A percentile compares a stretch with the other conserved stretches of the same genome.
These are phyloP conservation scores for Carapus acus DNA, from an alignment of 2,797 vertebrate species.

Conservation along the genomic window DNA sequence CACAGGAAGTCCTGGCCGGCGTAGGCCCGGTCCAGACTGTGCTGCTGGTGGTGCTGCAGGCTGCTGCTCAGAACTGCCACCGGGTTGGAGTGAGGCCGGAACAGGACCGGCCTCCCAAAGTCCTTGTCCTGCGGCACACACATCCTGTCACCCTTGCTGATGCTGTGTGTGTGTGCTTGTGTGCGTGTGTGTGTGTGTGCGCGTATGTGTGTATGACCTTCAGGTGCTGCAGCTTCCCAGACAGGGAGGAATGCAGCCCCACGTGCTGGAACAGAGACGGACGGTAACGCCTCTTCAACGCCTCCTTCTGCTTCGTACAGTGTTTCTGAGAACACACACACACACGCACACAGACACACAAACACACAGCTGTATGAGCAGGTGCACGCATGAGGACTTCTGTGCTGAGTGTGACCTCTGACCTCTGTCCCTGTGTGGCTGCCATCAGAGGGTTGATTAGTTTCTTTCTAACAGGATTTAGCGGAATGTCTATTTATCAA, in stretches of 20 bases:
- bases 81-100: slow-evolving; percentile 72
- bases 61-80: slow-evolving; percentile 69
- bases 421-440: too few species aligned
- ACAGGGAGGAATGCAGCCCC: slow-evolving; percentile 79
- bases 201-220: slow-evolving; percentile 65
- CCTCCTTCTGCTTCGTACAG: slow-evolving; percentile 72
- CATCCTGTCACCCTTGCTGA: too few species aligned
- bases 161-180: too few species aligned
- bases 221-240: slow-evolving; percentile 75
- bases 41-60: slow-evolving; percentile 65
- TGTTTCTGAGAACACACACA: slow-evolving; percentile 52
- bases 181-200: too few species aligned
- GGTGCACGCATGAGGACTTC: too few species aligned
- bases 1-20: slow-evolving; percentile 73
- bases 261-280: slow-evolving; percentile 90
- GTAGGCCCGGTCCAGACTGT: slow-evolving; percentile 72
- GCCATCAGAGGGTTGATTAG: too few species aligned
- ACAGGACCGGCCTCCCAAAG: slow-evolving; percentile 68
- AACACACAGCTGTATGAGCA: too few species aligned
- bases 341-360: not conserved
- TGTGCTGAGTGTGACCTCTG: too few species aligned
- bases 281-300: slow-evolving; percentile 68
- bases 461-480: too few species aligned
- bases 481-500: too few species aligned
- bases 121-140: slow-evolving; percentile 70